Conservation (phyloP, 1,140 invertebrate species). For the Conopomorpha cramerella region DNA sequence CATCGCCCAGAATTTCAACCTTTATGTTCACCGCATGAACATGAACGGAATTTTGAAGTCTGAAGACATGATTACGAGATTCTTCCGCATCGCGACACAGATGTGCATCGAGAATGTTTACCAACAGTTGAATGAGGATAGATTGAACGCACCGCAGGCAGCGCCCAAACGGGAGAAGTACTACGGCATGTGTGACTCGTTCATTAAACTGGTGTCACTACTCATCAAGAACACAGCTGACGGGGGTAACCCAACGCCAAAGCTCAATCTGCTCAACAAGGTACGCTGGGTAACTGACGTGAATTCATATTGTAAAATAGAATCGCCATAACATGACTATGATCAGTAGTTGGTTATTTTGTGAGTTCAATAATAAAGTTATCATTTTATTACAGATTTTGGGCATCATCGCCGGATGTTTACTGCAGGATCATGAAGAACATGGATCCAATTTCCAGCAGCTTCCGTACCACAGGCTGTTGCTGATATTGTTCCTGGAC, state of each 20-base stretch:
- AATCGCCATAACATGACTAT: no score
- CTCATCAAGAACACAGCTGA: conserved; percentile 96
- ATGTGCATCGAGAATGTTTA: conserved; percentile 97
- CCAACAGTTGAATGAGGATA: conserved; percentile 66
- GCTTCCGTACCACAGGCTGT: conserved; percentile 95
- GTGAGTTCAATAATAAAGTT: background rate
- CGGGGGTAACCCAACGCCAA: conserved; percentile 85
- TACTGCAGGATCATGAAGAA: conserved; percentile 94
- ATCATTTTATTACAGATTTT: conserved; percentile 63
- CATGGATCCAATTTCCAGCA: conserved; percentile 90
- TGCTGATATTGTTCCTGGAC: conserved; percentile 97
- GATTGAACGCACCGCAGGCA: conserved; percentile 45
- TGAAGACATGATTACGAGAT: conserved; percentile 95
- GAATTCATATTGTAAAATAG: no score
- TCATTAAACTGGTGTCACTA: conserved; percentile 90
- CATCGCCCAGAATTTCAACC: conserved; percentile 90
- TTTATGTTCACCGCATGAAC: conserved; percentile 96
- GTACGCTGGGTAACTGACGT: conserved; percentile 62
- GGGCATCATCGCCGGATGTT: conserved; percentile 92
- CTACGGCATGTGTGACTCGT: conserved; percentile 94
- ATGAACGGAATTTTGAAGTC: conserved; percentile 95
- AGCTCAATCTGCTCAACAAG: conserved; percentile 96
- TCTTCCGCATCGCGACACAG: conserved; percentile 96
- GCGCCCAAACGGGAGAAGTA: conserved; percentile 83
- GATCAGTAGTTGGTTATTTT: background rate